phyloP scores from a whole-genome alignment of 2,888 invertebrate species.

The Halictus ligatus region DNA sequence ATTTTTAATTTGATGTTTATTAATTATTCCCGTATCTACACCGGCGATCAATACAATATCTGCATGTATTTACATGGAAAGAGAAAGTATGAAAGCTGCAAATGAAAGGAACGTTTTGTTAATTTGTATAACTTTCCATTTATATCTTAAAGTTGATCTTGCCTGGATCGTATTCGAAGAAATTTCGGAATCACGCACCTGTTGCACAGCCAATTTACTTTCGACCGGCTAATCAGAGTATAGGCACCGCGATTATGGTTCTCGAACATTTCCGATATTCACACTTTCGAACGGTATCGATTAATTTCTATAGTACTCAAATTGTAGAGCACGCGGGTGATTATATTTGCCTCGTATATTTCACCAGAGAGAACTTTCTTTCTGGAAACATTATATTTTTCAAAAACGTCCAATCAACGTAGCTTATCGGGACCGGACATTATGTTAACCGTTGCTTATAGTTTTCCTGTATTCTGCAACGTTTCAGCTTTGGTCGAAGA shows the following conservation, averaged over 20 bases:
- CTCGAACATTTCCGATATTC: conserved; percentile 34
- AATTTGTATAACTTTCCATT: background rate
- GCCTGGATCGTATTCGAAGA: conserved; percentile 25
- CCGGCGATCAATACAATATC: conserved; percentile 1
- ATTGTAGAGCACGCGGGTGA: too few species aligned
- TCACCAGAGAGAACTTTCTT: too few species aligned
- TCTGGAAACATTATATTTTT: too few species aligned
- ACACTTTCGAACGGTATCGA: background rate
- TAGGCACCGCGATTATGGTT: conserved; percentile 29
- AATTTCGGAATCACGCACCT: conserved; percentile 46
- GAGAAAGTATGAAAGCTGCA: conserved; percentile 42
- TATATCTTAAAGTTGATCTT: conserved; percentile 32
- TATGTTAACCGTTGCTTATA: too few species aligned
- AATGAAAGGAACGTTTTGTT: background rate
- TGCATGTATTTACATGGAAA: background rate
- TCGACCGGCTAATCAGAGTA: conserved; percentile 35
- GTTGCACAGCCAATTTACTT: conserved; percentile 44
- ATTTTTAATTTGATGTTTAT: background rate
- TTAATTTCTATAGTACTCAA: background rate
- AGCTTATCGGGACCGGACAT: too few species aligned
- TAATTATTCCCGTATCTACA: background rate
- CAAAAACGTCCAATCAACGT: too few species aligned
- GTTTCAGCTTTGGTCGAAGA: too few species aligned
- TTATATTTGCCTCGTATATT: too few species aligned
- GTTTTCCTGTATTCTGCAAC: too few species aligned